Base-by-base conservation (phyloP, 1,140 invertebrate genomes). In the Cephus cinctus region DNA sequence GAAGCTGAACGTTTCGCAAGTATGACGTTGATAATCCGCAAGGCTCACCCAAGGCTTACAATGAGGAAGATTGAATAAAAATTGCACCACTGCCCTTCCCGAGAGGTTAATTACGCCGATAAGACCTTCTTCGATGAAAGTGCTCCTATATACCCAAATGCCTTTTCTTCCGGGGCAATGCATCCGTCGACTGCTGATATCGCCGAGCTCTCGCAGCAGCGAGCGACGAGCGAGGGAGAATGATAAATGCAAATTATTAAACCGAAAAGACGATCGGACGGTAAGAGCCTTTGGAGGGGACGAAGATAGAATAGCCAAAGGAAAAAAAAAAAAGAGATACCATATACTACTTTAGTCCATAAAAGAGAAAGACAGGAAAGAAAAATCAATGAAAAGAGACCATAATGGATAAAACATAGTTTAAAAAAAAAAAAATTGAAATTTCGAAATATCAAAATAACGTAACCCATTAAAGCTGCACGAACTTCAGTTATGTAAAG, bases 101-200 rank as follows among this genome's bases (percentile, higher is more conserved):
- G 48, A 35, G 47, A 59, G 57, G 59, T 68, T 70, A 64, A 70
- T 70, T 67, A 63, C 61, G 31, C 50, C 61, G 59, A 68, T 65
- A 67, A 63, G 47, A 53, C 60, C 51, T 42, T 53, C 40, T 16
- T 45, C 34, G 41, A 25, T 39, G 49, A 43, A 47, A 50, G n/a
- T n/a, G n/a, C n/a, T n/a, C n/a, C n/a, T n/a, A n/a, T n/a, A n/a
- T n/a, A n/a, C n/a, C n/a, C n/a, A n/a, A n/a, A n/a, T n/a, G n/a
- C n/a, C n/a, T n/a, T n/a, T n/a, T n/a, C n/a, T n/a, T 27, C 25
- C n/a, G 6, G 25, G 25, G 25, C 6, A 27, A 27, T 27, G 25
- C 25, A 27, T 27, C n/a, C n/a, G 6, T n/a, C 25, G 25, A n/a
- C 25, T n/a, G 6, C 25, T n/a, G 25, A 27, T 6, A 27, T 6